Percentiles rank a stretch among this genome's conserved stretches.
These are phyloP conservation scores for Drosophila tsacasi DNA, from an alignment of 1,140 invertebrate genomes.

Conservation along the genomic window DNA sequence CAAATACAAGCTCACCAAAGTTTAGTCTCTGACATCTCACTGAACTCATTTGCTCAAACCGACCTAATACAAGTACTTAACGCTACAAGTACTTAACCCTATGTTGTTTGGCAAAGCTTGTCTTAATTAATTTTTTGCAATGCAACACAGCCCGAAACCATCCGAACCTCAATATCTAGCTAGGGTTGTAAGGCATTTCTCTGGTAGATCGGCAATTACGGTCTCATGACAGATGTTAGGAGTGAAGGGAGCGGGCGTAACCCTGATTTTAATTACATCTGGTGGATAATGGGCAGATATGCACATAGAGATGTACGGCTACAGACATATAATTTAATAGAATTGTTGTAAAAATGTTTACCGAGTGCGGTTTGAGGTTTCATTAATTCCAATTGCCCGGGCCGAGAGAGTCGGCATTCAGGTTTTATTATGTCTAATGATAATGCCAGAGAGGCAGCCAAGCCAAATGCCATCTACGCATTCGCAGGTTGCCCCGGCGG, in stretches of 20 bases:
- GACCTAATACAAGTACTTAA: conserved; percentile 30
- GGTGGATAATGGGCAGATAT: conserved; percentile 42
- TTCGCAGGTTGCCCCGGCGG: conserved; percentile 27
- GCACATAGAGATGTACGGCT: conserved; percentile 22
- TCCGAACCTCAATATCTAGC: conserved; percentile 8
- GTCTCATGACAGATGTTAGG: conserved; percentile 41
- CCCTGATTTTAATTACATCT: conserved; percentile 53
- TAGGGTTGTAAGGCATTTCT: conserved; percentile 44
- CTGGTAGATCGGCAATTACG: conserved; percentile 57
- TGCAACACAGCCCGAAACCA: conserved; percentile 23
- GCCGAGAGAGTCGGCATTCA: conserved; percentile 14
- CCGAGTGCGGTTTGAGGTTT: conserved; percentile 58
- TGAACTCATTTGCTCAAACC: conserved; percentile 14
- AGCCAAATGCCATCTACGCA: conserved; percentile 28
- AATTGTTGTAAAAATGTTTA: conserved; percentile 59
- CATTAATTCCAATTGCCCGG: conserved; percentile 18
- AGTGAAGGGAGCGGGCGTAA: conserved; percentile 11
- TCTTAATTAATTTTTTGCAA: conserved; percentile 31
- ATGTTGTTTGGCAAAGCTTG: conserved; percentile 6
- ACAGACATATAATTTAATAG: conserved; percentile 59
- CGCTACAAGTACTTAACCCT: conserved; percentile 33
- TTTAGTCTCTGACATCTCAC: conserved; percentile 9
- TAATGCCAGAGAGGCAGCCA: conserved; percentile 23
- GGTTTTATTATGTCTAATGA: conserved; percentile 41
- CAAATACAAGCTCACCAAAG: background rate